These are phyloP conservation scores for Synergus japonicus DNA, from an alignment of 2,888 invertebrate genomes.

Conservation along the genomic window DNA sequence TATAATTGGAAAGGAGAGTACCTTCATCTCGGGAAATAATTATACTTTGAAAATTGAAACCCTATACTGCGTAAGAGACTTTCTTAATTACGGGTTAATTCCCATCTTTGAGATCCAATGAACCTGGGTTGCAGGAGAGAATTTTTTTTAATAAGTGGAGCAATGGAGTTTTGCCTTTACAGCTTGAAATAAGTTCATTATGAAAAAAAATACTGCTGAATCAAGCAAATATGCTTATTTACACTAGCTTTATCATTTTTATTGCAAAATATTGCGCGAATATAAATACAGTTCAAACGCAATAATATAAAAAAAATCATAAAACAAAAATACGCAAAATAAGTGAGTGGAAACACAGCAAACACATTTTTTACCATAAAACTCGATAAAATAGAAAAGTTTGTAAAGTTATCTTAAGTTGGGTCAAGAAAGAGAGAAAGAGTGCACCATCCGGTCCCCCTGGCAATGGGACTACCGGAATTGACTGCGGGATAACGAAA, in stretches of 20 bases:
- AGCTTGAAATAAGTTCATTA: no score
- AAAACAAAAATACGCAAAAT: no score
- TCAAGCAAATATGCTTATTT: no score
- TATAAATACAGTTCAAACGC: no score
- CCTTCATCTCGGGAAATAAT: slow-evolving; percentile 14
- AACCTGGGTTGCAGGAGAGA: neutral
- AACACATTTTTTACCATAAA: neutral
- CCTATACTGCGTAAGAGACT: neutral
- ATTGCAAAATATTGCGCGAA: no score
- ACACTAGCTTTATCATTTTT: no score
- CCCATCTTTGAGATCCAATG: slow-evolving; percentile 13
- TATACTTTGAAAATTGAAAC: slow-evolving; percentile 13
- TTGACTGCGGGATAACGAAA: neutral
- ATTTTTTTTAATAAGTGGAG: neutral
- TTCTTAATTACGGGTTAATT: slow-evolving; percentile 17
- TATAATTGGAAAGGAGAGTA: slow-evolving; percentile 31
- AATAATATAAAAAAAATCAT: no score
- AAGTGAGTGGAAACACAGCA: no score
- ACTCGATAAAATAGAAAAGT: neutral
- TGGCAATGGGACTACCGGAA: neutral
- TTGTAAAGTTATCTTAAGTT: neutral
- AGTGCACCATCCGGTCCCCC: neutral
- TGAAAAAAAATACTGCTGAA: no score
- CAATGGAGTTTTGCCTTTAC: no score
- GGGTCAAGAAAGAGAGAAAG: neutral